Evolutionary conservation across 1,140 invertebrate genomes (phyloP).

Genomic region (Ceratosolen solmsi): DNA sequence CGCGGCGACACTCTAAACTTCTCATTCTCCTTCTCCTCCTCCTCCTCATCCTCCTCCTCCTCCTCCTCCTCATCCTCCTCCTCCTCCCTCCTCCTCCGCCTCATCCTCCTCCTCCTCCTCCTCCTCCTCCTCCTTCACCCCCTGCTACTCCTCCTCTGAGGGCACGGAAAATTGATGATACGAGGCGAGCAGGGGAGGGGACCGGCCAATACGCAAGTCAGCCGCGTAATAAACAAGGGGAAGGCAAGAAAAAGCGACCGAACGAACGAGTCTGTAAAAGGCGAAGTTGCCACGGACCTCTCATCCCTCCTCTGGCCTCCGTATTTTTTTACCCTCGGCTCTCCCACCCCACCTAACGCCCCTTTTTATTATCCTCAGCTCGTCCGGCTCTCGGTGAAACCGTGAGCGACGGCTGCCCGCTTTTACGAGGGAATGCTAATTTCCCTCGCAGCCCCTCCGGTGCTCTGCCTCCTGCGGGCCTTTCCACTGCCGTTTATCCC

Average conservation of each 20-base stretch:
- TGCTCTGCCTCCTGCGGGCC: neutral
- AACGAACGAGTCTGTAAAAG: neutral
- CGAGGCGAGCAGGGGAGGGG: neutral
- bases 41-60: too few relatives aligned
- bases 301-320: neutral
- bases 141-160: too few relatives aligned
- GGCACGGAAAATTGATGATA: constrained; percentile 20
- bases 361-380: constrained; percentile 31
- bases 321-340: neutral
- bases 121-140: too few relatives aligned
- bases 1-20: too few relatives aligned
- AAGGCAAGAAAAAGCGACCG: neutral
- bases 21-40: too few relatives aligned
- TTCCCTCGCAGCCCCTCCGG: neutral
- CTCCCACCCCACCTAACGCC: neutral
- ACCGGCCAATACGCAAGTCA: neutral
- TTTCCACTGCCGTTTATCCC: constrained; percentile 15
- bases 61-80: too few relatives aligned
- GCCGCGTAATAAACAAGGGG: constrained; percentile 5
- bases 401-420: neutral
- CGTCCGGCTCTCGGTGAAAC: neutral
- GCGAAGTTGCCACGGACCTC: neutral
- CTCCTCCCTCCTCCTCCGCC: too few relatives aligned
- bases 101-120: too few relatives aligned
- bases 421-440: constrained; percentile 35